Percentiles rank a stretch among this genome's conserved stretches.
Evolutionary conservation across 2,888 invertebrate species (phyloP).

Genomic region (Junonia oenone): DNA sequence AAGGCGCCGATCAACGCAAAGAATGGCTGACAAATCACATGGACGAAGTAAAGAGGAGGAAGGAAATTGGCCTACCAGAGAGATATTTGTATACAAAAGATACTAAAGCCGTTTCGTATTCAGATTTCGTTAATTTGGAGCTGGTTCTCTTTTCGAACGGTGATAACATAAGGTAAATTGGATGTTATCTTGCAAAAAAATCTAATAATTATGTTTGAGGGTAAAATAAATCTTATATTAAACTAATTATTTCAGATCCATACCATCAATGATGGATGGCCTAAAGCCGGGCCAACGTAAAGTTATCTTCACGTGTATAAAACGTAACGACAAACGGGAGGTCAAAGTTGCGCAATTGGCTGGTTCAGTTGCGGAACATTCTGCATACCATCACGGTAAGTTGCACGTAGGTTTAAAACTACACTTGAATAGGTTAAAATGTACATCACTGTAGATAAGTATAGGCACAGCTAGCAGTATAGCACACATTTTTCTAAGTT

Average conservation of each 20-base stretch:
- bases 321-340: conserved; percentile 96
- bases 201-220: too few species aligned
- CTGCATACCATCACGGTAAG: conserved; percentile 97
- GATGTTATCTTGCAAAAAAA: too few species aligned
- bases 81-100: conserved; percentile 95
- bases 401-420: too few species aligned
- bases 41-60: conserved; percentile 92
- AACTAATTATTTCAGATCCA: too few species aligned
- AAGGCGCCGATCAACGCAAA: conserved; percentile 96
- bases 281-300: conserved; percentile 98
- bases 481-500: too few species aligned
- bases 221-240: too few species aligned
- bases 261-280: conserved; percentile 87
- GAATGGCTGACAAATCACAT: conserved; percentile 98
- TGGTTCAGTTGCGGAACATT: conserved; percentile 97
- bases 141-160: conserved; percentile 96
- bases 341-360: conserved; percentile 98
- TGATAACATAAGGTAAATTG: conserved; percentile 94
- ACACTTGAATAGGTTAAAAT: too few species aligned
- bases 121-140: conserved; percentile 97
- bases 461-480: too few species aligned
- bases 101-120: conserved; percentile 88
- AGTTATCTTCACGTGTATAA: conserved; percentile 96
- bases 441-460: too few species aligned
- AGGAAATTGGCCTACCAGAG: conserved; percentile 91